Evolutionary conservation across 2,113 vertebrate genomes (phyloP).

Genomic region (Rana temporaria): DNA sequence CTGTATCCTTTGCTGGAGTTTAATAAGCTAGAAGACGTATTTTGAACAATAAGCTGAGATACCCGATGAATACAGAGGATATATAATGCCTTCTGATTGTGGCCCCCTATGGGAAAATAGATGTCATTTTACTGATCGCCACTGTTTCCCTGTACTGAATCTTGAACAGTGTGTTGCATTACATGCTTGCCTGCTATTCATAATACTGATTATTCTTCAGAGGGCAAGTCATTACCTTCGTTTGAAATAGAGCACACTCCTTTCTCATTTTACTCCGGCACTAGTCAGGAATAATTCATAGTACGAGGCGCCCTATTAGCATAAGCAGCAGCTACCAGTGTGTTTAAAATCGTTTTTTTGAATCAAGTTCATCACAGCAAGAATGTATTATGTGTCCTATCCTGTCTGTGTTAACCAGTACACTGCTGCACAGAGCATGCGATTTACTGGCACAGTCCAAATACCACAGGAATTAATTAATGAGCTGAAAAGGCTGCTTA

Average conservation of each 20-base stretch:
- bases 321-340: slow-evolving; percentile 11
- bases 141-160: slow-evolving; percentile 43
- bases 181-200: slow-evolving; percentile 37
- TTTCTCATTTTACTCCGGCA: slow-evolving; percentile 32
- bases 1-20: slow-evolving; percentile 14
- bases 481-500: slow-evolving; percentile 27
- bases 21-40: slow-evolving; percentile 28
- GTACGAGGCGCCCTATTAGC: background rate
- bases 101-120: slow-evolving; percentile 51
- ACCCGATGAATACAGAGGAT: slow-evolving; percentile 37
- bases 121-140: slow-evolving; percentile 51
- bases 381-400: background rate
- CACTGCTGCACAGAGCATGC: slow-evolving; percentile 16
- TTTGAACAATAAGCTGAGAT: slow-evolving; percentile 40
- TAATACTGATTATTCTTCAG: slow-evolving; percentile 50
- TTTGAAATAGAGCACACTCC: slow-evolving; percentile 13
- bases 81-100: slow-evolving; percentile 50
- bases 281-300: slow-evolving; percentile 29
- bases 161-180: slow-evolving; percentile 40
- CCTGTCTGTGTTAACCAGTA: slow-evolving; percentile 18
- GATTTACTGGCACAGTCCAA: slow-evolving; percentile 19
- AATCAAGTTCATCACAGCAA: slow-evolving; percentile 42
- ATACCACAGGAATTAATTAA: slow-evolving; percentile 44
- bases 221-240: slow-evolving; percentile 27
- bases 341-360: slow-evolving; percentile 20